phyloP scores from a whole-genome alignment of 2,888 invertebrate species.

The Eristalis pertinax region DNA sequence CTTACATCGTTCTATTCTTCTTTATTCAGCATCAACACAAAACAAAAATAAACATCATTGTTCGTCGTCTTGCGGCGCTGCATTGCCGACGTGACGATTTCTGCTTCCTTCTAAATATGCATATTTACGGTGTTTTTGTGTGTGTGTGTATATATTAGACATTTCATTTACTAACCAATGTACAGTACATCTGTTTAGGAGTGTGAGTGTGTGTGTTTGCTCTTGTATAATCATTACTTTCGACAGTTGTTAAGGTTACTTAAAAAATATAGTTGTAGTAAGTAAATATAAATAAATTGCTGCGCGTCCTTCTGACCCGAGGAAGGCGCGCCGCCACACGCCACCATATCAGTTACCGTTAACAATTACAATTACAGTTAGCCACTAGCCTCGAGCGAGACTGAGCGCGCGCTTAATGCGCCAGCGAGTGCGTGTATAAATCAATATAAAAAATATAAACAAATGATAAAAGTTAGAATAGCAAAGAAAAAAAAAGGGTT shows the following conservation, averaged over 20 bases:
- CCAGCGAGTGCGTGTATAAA: conserved; percentile 13
- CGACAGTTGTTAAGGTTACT: conserved; percentile 33
- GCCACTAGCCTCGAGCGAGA: neutral
- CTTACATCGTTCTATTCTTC: neutral
- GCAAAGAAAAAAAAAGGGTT: conserved; percentile 14
- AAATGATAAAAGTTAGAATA: conserved; percentile 25
- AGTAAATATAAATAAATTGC: conserved; percentile 51
- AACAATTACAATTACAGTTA: neutral
- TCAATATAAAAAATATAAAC: conserved; percentile 49
- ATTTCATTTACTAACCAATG: neutral
- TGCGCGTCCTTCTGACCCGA: conserved; percentile 47
- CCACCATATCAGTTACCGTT: conserved; percentile 11
- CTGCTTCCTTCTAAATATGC: neutral
- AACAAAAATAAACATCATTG: too few species aligned
- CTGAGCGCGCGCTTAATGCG: too few species aligned
- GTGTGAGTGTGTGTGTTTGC: neutral
- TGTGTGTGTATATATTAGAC: neutral
- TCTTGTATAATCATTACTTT: neutral
- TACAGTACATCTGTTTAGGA: neutral
- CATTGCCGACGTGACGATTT: neutral
- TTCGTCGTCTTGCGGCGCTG: neutral
- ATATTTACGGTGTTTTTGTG: neutral
- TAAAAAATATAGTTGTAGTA: conserved; percentile 46
- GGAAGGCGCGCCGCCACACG: conserved; percentile 7
- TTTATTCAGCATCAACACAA: neutral